Percentiles rank a stretch among this genome's conserved stretches.
Conservation (phyloP, 1,140 invertebrate species). For the Aethina tumida region DNA sequence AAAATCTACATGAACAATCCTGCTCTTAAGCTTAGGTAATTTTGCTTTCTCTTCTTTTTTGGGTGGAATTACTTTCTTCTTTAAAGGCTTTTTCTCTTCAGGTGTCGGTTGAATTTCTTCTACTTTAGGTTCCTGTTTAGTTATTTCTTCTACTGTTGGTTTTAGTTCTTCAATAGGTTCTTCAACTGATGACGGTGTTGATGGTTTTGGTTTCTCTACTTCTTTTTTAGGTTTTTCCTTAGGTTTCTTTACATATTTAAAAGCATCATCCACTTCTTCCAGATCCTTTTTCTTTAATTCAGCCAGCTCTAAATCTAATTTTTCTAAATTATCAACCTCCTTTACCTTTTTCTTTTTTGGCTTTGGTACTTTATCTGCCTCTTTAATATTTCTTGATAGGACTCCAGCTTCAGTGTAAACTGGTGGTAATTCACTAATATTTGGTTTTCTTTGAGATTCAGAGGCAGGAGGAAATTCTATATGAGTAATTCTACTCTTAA, state of each 20-base stretch:
- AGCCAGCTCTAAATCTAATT: conserved; percentile 45
- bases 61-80: conserved; percentile 38
- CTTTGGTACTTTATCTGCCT: conserved; percentile 53
- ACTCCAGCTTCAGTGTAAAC: conserved; percentile 47
- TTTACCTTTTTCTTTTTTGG: conserved; percentile 33
- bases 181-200: too few species aligned
- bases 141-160: conserved; percentile 1
- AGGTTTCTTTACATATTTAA: conserved; percentile 27
- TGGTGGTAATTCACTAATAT: conserved; percentile 41
- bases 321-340: conserved; percentile 55
- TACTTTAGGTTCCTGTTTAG: neutral
- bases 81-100: conserved; percentile 20
- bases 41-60: conserved; percentile 37
- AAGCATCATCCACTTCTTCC: conserved; percentile 32
- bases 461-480: conserved; percentile 45
- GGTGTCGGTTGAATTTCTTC: conserved; percentile 14
- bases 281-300: conserved; percentile 37
- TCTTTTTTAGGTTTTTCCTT: conserved; percentile 29
- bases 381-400: conserved; percentile 58
- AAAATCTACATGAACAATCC: conserved; percentile 49
- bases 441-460: conserved; percentile 38
- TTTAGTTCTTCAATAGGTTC: too few species aligned
- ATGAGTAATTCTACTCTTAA: conserved; percentile 53
- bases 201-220: conserved; percentile 27
- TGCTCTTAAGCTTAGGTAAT: conserved; percentile 55